Base-by-base conservation (phyloP, 2,797 vertebrate genomes). In the Austrolebias charrua region DNA sequence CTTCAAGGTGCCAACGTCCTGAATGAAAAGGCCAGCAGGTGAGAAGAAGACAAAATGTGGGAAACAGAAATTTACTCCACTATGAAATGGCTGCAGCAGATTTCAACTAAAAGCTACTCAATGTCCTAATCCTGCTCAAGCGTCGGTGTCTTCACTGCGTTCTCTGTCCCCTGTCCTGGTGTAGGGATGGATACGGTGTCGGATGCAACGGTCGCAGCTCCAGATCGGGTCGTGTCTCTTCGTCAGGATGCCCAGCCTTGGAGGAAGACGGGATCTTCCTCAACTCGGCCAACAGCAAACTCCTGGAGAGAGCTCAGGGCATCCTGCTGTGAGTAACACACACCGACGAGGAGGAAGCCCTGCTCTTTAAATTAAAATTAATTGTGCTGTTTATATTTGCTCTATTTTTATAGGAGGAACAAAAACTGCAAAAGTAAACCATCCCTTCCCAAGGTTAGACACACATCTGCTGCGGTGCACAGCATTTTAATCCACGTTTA, bases 271-370 rank as follows among this genome's bases (percentile, higher is more conserved):
- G 95, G 13, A 94, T 98, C 84, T 99, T 98, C 1, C 81, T 96
- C 71, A 97, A 94, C 75, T 71, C 95, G 0, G 91, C 95, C 75
- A 97, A 93, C 90, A 98, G 95, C 93, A 98, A 95, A 72, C 94
- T 99, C 43, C 91, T 99, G 72, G 98, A 99, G 86, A 91, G 97
- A 76, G 98, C 97, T 4, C 97, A 98, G 10, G 96, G 96, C 83
- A 98, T 99, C 89, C 95, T 99, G 78, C 98, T 96, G 98, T 99
- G 75, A 96, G 96, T 94, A 78, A 60, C 53, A 96, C 31, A 33
- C 31, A 33, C 31, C 31, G 31, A 33, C 31, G 7, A 33, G 31
- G 31, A 33, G 31, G 6, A 33, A 33, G 7, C 5, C 9, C 31
- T 33, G 31, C 31, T 33, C 4, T 6, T 33, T 33, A 6, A 33